phyloP scores from a whole-genome alignment of 1,140 invertebrate species.

The Aphelenchoides fujianensis region DNA sequence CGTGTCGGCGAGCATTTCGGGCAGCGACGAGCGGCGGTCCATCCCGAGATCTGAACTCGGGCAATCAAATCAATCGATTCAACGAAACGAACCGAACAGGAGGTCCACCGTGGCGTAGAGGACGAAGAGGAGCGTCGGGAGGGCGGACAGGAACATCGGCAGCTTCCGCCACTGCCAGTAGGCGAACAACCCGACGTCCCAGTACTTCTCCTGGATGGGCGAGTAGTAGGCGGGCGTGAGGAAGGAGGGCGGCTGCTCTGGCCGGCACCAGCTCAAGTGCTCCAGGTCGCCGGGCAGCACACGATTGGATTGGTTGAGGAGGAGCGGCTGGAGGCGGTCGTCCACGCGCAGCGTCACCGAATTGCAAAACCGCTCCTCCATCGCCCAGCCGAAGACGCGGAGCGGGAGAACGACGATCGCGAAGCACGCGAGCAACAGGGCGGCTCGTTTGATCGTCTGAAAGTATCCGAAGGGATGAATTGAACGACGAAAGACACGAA shows the following conservation, averaged over 20 bases:
- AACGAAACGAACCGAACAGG: constrained; percentile 8
- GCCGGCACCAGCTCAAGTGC: constrained; percentile 39
- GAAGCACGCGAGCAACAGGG: constrained; percentile 41
- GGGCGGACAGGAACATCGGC: constrained; percentile 44
- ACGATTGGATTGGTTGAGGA: constrained; percentile 13
- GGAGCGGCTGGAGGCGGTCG: constrained; percentile 16
- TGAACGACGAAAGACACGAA: background rate
- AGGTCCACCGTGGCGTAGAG: constrained; percentile 38
- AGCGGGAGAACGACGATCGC: constrained; percentile 34
- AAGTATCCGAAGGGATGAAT: constrained; percentile 1
- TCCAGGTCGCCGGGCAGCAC: constrained; percentile 43
- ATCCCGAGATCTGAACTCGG: constrained; percentile 20
- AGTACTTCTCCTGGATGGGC: constrained; percentile 49
- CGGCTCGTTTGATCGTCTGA: constrained; percentile 22
- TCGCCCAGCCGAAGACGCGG: constrained; percentile 38
- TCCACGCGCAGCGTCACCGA: background rate
- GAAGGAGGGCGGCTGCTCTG: constrained; percentile 17
- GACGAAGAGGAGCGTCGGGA: constrained; percentile 38
- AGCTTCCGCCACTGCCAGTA: constrained; percentile 48
- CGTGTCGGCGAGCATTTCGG: constrained; percentile 34
- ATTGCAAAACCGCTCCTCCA: constrained; percentile 48
- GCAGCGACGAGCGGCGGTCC: background rate
- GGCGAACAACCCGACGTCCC: constrained; percentile 46
- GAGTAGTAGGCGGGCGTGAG: constrained; percentile 41
- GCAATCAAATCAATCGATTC: constrained; percentile 3